Base-by-base conservation (phyloP, 1,140 invertebrate species). In the Aporrectodea caliginosa region DNA sequence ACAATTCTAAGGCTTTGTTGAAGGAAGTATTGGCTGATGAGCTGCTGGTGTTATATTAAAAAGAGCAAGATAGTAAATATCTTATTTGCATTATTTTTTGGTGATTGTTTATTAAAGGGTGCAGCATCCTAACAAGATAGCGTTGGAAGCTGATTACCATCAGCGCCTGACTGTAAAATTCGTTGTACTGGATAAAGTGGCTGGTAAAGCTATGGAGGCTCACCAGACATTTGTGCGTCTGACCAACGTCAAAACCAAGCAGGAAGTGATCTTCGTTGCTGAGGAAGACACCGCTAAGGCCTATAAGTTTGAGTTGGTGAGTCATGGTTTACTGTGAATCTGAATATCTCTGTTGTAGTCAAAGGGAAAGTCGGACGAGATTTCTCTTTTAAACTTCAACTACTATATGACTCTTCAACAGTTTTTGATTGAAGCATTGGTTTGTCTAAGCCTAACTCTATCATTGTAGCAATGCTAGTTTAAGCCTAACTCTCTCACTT, bases 181-280 rank as follows among this genome's bases (percentile, higher is more conserved):
- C 87, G 87, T 90, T 0, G 87, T 98, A 0, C 92, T 92, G 78
- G 94, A 97, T 87, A 91, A 92, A 82, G 87, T 89, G n/a, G 91
- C 84, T 76, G 91, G 90, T 72, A 92, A 92, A 84, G 81, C 92
- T 0, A 91, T 96, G 80, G 88, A 91, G 58, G 93, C 95, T 35
- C 97, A 98, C 88, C 96, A 98, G 90, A 93, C 95, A 0, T 98
- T 98, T 89, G 92, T 98, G 1, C 91, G 93, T 30, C 90, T 99
- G 30, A 89, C 88, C 0, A 89, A 93, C 84, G 85, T 89, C 27
- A 90, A 91, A 73, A 91, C 90, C 0, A 90, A 92, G 29, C 91
- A 93, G 81, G 96, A 98, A 90, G 93, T 97, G 35, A 93, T 97
- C 83, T 98, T 96, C 86, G 93, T 98, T 33, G 94, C 95, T 22